Base-by-base conservation (phyloP, 1,140 invertebrate genomes). In the Bombus huntii region DNA sequence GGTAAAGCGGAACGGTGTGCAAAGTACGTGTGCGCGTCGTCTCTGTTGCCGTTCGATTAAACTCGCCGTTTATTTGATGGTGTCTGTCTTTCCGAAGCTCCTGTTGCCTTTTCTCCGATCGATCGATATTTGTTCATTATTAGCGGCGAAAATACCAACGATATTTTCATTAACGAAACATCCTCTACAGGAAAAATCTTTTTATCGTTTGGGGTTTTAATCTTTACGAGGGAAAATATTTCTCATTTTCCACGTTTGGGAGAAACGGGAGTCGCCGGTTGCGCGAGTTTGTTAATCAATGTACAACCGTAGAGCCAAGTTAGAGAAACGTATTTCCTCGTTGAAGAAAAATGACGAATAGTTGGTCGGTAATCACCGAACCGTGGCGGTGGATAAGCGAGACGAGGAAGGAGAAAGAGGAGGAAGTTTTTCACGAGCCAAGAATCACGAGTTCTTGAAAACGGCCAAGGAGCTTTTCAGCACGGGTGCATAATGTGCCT, bases 401-500 rank as follows among this genome's bases (percentile, higher is more conserved):
- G 28, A 12, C 53, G 39, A 44, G 37, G 42, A 22, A 39, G 70
- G 13, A 34, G 65, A 31, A 15, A 31, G n/a, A 42, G 37, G 31
- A 22, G 39, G 75, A 57, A 53, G 44, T 75, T 86, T 82, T 73
- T 80, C 80, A 72, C 76, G 79, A 74, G 57, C 79, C 44, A 57
- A 18, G 68, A 86, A 53, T 86, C 72, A 73, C 72, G 59, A 59
- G 71, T 70, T 76, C 80, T 75, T 70, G 68, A 75, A 68, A 75
- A 82, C 31, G 44, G 47, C 13, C 59, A 59, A 39, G 28, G 59
- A 80, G 62, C 59, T 44, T 85, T 87, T 62, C 75, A 75, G 82
- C 71, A 87, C 44, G 75, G 86, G 74, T 34, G 86, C 83, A 85
- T 79, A 87, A 87, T 87, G 62, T 75, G 86, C 86, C 57, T 70